Percentiles rank a stretch among this genome's conserved stretches.
phyloP scores from a whole-genome alignment of 2,797 vertebrate genomes.

The Lophius americanus region DNA sequence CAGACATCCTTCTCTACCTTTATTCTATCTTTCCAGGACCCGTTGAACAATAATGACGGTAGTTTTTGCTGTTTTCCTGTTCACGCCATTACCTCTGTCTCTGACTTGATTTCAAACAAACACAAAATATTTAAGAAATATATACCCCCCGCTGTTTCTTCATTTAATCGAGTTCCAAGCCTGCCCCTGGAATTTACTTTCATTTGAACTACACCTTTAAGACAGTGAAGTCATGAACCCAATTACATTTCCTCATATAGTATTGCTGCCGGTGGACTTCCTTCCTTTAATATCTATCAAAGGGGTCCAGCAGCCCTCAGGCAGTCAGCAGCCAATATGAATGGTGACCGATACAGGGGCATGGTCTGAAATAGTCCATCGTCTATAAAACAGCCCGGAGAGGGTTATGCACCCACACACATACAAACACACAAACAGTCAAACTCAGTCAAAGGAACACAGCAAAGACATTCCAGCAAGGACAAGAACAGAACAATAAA shows the following conservation, averaged over 20 bases:
- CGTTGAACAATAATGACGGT: constrained; percentile 43
- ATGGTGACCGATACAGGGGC: constrained; percentile 72
- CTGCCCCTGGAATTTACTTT: constrained; percentile 42
- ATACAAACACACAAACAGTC: constrained; percentile 19
- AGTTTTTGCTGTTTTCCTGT: constrained; percentile 13
- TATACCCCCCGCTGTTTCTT: not conserved
- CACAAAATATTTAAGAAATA: constrained; percentile 48
- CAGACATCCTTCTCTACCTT: constrained; percentile 22
- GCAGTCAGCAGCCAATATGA: constrained; percentile 70
- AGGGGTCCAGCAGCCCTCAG: constrained; percentile 55
- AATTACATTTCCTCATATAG: constrained; percentile 71
- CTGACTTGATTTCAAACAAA: constrained; percentile 33
- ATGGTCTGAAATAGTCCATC: constrained; percentile 71
- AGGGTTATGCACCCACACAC: constrained; percentile 21
- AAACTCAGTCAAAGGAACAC: constrained; percentile 30
- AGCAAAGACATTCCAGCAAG: constrained; percentile 13
- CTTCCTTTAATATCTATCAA: constrained; percentile 77
- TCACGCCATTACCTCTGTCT: constrained; percentile 6
- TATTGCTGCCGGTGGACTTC: constrained; percentile 57
- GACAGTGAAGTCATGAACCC: constrained; percentile 68
- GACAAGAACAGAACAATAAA: constrained; percentile 41
- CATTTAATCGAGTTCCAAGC: constrained; percentile 37
- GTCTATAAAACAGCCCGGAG: constrained; percentile 68
- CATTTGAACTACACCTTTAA: constrained; percentile 67
- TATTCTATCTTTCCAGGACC: constrained; percentile 25